Base-by-base conservation (phyloP, 2,113 vertebrate genomes). In the Pionites leucogaster region DNA sequence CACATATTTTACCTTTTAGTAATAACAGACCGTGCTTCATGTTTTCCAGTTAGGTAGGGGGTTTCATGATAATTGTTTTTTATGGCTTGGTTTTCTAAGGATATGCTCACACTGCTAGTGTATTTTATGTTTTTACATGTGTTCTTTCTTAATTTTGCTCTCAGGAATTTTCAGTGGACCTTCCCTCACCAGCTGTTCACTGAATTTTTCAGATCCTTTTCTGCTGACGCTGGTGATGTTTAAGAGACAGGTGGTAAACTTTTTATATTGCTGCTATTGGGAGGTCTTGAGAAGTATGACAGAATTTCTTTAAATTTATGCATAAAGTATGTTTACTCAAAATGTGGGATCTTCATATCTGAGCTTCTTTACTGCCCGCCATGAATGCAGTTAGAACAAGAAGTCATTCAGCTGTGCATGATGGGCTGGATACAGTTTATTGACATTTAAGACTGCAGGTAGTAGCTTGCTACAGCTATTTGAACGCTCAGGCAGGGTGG, bases 401-500 rank as follows among this genome's bases (percentile, higher is more conserved):
- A 77, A 96, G n/a, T 11, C 44, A 90, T 92, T 96, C 80, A 92
- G 65, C 81, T 90, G 46, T 2, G 4, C 10, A 10, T 46, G 80
- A 88, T 60, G 80, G 88, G 37, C 35, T 93, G 90, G 70, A 22
- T 91, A 72, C 53, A 65, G 85, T 87, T 95, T 94, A 92, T 37
- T 95, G 90, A 78, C 91, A 69, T 92, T 96, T 94, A 92, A 92
- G 71, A 41, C 50, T 81, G 62, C 77, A 93, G 70, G 86, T 78
- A 93, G 74, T 49, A 95, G 95, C 82, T 82, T 94, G 80, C 82
- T 79, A 65, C 69, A 88, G 69, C 68, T 89, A 68, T 86, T 78
- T 92, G 86, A 92, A 78, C 52, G 35, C 31, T 65, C 80, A 84
- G 46, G 41, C 77, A 65, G 77, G 60, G 86, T 96, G 88, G 92